A percentile compares a stretch with the other conserved stretches of the same genome.
phyloP scores from a whole-genome alignment of 37 sponge, comb jelly and placozoan species.

The Mnemiopsis leidyi region DNA sequence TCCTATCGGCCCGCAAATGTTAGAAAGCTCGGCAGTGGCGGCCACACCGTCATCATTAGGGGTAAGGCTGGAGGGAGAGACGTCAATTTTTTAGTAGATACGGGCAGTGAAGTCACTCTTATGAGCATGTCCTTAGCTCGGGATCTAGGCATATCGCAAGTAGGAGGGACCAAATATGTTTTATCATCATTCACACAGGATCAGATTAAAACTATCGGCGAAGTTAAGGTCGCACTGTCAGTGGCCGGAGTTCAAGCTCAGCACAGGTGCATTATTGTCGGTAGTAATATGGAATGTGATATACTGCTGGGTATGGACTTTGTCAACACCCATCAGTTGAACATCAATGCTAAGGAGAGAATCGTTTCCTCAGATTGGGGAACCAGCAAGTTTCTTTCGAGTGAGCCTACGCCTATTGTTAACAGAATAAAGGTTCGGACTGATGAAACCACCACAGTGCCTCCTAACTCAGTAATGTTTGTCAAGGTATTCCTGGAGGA shows the following conservation, averaged over 20 bases:
- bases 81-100: not conserved
- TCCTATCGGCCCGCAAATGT: not conserved
- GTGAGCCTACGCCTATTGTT: not conserved
- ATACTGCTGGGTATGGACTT: constrained; percentile 53
- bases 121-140: not conserved
- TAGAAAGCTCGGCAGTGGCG: not conserved
- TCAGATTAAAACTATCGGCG: not conserved
- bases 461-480: constrained; percentile 5
- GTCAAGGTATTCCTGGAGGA: not conserved
- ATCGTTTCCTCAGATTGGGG: constrained; percentile 14
- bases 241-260: not conserved
- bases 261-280: constrained; percentile 45
- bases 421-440: not conserved
- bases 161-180: not conserved
- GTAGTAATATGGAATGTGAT: constrained; percentile 19
- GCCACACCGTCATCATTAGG: not conserved
- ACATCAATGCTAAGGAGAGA: not conserved
- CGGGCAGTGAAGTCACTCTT: not conserved
- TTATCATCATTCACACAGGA: constrained; percentile 18
- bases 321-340: not conserved
- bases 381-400: not conserved
- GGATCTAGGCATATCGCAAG: not conserved
- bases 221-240: not conserved
- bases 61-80: not conserved
- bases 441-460: not conserved